Base-by-base conservation (phyloP, 2,113 vertebrate species). In the Xiphophorus hellerii region DNA sequence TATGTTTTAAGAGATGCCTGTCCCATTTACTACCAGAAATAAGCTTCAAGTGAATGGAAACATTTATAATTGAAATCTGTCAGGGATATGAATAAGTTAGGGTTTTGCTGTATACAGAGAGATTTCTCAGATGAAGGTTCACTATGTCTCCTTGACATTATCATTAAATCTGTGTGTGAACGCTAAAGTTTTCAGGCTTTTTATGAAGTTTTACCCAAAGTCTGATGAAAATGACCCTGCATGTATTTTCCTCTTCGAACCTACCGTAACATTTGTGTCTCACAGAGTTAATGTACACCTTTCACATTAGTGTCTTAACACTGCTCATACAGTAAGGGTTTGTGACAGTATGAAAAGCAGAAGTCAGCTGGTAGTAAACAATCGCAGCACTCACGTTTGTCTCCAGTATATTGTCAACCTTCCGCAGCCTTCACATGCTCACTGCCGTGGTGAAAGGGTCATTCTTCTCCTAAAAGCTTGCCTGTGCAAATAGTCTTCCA, bases 401-500 rank as follows among this genome's bases (percentile, higher is more conserved):
- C 89, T 86, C 80, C 86, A 87, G 81, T 82, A 91, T 90, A 87
- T 82, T 89, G 87, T 88, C 88, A 80, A 88, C 74, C 81, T 78
- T 74, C 80, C 77, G 78, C 89, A 90, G 84, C 91, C 85, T 88
- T 79, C 79, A 76, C 71, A 80, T 80, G 86, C 83, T 87, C 84
- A 85, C 82, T 62, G 84, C 87, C 62, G 66, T 76, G 86, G 88
- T 88, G 90, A 93, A 92, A 91, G 85, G 86, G 84, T 91, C 72
- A 66, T 88, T 83, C 83, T 91, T 84, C 87, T 93, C 94, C 94
- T 96, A 95, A 96, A 97, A 94, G 94, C 95, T 96, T 92, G 96
- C 96, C 97, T 96, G 94, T 94, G 90, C 96, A 95, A 96, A 96
- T 95, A 95, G 89, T 89, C 95, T 93, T 98, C 95, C 96, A 96